Evolutionary conservation across 2,113 vertebrate genomes (phyloP), one percentile per base, ranked within the genome.

Genomic region (Dipodomys merriami): DNA sequence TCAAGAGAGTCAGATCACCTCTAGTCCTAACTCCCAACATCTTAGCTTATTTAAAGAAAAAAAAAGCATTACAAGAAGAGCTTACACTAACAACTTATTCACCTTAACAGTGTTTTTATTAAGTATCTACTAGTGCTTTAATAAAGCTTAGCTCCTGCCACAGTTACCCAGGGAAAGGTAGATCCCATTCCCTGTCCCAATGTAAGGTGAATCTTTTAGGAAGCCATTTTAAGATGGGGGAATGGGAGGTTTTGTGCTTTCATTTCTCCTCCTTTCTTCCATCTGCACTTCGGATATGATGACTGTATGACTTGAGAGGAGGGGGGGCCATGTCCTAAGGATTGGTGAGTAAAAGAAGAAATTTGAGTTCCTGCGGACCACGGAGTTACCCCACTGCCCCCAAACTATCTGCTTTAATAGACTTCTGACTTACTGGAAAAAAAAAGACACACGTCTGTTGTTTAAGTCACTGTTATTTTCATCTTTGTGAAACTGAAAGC

Each of bases 401-500:
- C n/a, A 25, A 0, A 23, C 33, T 53, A 25, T 44, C 33, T 30
- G 29, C 20, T 1, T 79, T 9, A 60, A 27, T 23, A 46, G 33
- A 29, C 23, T 74, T 77, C 68, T 73, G 15, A 65, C 72, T 74
- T 64, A 73, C n/a, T 39, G 29, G 12, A 62, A 72, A 77, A 23
- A 57, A 57, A 13, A 80, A 68, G 83, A 60, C 65, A 25, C 19
- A 67, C 20, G 49, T 74, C 72, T 46, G 1, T 88, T 18, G 10
- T 39, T 83, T 76, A 44, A 25, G 13, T 33, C 29, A 20, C 39
- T 39, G n/a, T 11, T 60, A 3, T 64, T 46, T 71, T 62, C 10
- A 10, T 95, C 67, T 90, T 46, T 72, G 64, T 77, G 81, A 86
- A 83, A 72, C 49, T 44, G 62, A 46, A 49, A n/a, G 49, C 53